Base-by-base conservation (phyloP, 2,888 invertebrate genomes). In the Phragmatobia fuliginosa region DNA sequence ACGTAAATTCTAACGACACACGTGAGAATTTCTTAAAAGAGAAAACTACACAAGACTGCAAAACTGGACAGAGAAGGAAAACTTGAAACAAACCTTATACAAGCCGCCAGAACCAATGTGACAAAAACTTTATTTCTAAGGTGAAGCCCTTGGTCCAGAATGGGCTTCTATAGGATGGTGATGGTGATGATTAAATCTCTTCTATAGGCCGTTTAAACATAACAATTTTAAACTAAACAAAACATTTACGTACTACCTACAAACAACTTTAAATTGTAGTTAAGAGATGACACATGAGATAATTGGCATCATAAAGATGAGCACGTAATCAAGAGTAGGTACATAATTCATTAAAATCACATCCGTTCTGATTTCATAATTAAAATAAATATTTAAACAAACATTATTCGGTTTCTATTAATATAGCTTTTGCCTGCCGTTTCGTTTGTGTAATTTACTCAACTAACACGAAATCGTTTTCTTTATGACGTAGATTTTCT, bases 291-390 rank as follows among this genome's bases (percentile, higher is more conserved):
- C 11, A 52, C 25, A 21, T 21, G 25, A 52, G n/a, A 52, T 52
- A 52, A 52, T 52, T 52, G 52, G 2, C 52, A 52, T 52, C 25
- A 14, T 52, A 52, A 52, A 52, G 52, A 52, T 52, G n/a, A 52
- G 52, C n/a, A 25, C 14, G 49, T 49, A n/a, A 16, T 18, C 41
- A 41, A 8, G 16, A 38, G 41, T n/a, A n/a, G n/a, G n/a, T 6
- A 36, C 28, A 62, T n/a, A 25, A 62, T 62, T 28, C 36, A 16
- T 18, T 10, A 25, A 36, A 18, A n/a, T 31, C 31, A 36, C 21
- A 64, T 63, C 31, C 62, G 31, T 49, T 45, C 28, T 63, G 45
- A 63, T 63, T 63, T 32, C 45, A 63, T n/a, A 63, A 32, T n/a
- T 45, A 16, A 62, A 32, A 62, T 45, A 31, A 31, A 28, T n/a